Evolutionary conservation across 2,113 vertebrate genomes (phyloP).

Genomic region (Lipophrys pholis): DNA sequence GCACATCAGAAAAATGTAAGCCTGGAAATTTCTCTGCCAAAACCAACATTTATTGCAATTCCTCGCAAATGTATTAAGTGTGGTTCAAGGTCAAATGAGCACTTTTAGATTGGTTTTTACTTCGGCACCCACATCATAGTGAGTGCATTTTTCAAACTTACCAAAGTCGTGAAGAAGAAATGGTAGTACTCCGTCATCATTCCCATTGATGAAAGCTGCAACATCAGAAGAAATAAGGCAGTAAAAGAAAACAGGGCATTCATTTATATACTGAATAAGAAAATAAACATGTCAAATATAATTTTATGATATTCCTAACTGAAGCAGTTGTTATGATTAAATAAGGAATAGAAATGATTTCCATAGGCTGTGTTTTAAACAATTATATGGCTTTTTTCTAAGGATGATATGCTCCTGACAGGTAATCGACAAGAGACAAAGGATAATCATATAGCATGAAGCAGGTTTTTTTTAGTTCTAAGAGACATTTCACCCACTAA

Average conservation of each 20-base stretch:
- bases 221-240: conserved; percentile 39
- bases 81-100: neutral
- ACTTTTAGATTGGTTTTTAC: conserved; percentile 3
- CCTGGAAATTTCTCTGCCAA: neutral
- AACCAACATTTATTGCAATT: neutral
- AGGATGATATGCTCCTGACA: too few species aligned
- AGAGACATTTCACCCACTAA: too few species aligned
- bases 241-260: neutral
- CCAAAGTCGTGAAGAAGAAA: conserved; percentile 98
- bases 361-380: too few species aligned
- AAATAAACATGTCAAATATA: neutral
- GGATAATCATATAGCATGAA: neutral
- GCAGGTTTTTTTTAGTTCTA: too few species aligned
- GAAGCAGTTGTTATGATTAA: neutral
- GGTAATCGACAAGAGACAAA: neutral
- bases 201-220: conserved; percentile 96
- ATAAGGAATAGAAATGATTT: too few species aligned
- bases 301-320: neutral
- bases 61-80: neutral
- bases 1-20: neutral
- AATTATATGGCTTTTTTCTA: too few species aligned
- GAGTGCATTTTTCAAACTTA: conserved; percentile 76
- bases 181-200: conserved; percentile 99
- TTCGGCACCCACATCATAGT: neutral
- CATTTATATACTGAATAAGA: too few species aligned